Base-by-base conservation (phyloP, 2,113 vertebrate species). In the Polypterus bichir region DNA sequence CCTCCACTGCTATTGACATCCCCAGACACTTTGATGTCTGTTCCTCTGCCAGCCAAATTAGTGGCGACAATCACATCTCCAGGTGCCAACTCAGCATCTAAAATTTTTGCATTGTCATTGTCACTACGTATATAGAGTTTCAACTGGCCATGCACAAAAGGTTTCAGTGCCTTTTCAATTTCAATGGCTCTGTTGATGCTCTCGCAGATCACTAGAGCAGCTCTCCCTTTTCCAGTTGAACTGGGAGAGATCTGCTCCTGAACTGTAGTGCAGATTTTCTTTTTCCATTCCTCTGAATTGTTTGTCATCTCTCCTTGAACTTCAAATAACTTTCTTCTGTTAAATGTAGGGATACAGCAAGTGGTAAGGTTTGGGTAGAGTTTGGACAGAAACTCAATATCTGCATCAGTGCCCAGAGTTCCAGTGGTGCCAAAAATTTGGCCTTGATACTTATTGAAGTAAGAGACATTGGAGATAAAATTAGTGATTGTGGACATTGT, bases 151-250 rank as follows among this genome's bases (percentile, higher is more conserved):
- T 3, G 3, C 5, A 70, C 64, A 0, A 7, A 9, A 8, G 55
- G 0, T 55, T 3, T n/a, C 1, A 81, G 3, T n/a, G 63, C 54
- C 1, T 5, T 1, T 0, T 74, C 1, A 1, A 80, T 4, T 4
- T 2, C 45, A 4, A 70, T 48, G n/a, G 81, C 78, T 11, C 9
- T 58, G 1, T 64, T 67, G 60, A 84, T 81, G 11, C 79, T 80
- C 66, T 83, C 77, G 75, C 80, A 85, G 69, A 82, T 79, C 46
- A 83, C 48, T 52, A 85, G 56, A 45, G 61, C 79, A 52, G 79
- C 79, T 70, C 77, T 75, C 49, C 48, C 45, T 54, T 44, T 48
- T 44, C 75, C 70, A 7, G 62, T 76, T 3, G 3, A 1, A 8
- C 68, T 75, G 0, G 2, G 1, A 1, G 0, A 61, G 3, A 57